These are phyloP conservation scores for Dorcus hopei DNA, from an alignment of 2,888 invertebrate genomes.

Conservation along the genomic window DNA sequence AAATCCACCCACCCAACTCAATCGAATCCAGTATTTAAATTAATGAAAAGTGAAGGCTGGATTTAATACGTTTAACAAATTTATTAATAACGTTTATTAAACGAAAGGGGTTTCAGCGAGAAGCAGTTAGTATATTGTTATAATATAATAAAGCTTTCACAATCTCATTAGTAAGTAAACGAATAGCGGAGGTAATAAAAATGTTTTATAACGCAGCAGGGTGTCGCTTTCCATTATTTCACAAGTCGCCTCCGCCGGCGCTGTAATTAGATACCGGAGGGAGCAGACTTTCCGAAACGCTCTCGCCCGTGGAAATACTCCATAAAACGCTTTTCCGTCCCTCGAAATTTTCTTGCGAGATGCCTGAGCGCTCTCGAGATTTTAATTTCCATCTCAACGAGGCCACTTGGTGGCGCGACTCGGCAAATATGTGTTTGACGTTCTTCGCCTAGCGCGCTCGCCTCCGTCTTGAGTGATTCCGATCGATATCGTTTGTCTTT, in stretches of 20 bases:
- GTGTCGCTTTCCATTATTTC: constrained; percentile 30
- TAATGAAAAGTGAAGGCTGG: too few species aligned
- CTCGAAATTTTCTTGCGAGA: background rate
- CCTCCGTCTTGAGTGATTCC: background rate
- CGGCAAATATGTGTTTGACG: constrained; percentile 1
- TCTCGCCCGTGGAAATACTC: constrained; percentile 2
- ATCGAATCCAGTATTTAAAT: too few species aligned
- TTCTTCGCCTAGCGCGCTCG: background rate
- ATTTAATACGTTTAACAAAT: too few species aligned
- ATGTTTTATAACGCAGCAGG: constrained; percentile 19
- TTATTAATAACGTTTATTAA: too few species aligned
- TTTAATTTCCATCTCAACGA: constrained; percentile 34
- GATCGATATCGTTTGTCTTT: constrained; percentile 6
- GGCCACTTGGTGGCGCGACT: constrained; percentile 17
- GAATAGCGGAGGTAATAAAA: constrained; percentile 11
- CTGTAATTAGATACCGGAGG: constrained; percentile 29
- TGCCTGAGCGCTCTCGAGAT: constrained; percentile 20
- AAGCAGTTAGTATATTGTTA: background rate
- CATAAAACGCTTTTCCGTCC: background rate
- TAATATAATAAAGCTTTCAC: background rate
- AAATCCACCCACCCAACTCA: too few species aligned
- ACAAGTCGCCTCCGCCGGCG: constrained; percentile 23
- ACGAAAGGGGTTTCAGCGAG: too few species aligned
- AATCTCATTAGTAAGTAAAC: constrained; percentile 10
- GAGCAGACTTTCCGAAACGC: constrained; percentile 10